phyloP scores from a whole-genome alignment of 2,888 invertebrate species.

The Sarcophaga variegata region DNA sequence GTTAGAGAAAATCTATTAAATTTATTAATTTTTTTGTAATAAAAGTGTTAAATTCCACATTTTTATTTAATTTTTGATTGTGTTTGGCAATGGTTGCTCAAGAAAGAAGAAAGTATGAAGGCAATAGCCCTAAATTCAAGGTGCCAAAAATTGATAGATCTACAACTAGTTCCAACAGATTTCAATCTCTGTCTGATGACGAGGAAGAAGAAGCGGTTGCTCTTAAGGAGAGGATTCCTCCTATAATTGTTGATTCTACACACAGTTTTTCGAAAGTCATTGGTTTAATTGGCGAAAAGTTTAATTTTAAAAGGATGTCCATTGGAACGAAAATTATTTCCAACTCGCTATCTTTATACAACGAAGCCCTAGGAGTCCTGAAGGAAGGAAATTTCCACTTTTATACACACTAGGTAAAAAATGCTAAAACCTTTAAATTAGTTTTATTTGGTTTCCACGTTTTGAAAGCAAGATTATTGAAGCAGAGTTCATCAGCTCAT shows the following conservation, averaged over 20 bases:
- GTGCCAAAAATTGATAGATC: too few species aligned
- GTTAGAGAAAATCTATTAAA: too few species aligned
- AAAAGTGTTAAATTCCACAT: too few species aligned
- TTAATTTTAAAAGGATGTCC: too few species aligned
- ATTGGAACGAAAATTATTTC: too few species aligned
- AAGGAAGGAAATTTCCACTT: background rate
- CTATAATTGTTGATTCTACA: slow-evolving; percentile 4
- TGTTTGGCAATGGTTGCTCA: slow-evolving; percentile 17
- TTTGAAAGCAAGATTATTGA: background rate
- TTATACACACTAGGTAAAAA: background rate
- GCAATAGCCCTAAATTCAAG: too few species aligned
- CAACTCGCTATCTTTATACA: background rate
- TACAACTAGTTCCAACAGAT: background rate
- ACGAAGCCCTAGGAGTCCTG: background rate
- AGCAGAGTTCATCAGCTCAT: background rate
- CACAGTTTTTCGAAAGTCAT: slow-evolving; percentile 23
- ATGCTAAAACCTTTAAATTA: background rate
- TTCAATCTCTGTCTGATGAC: slow-evolving; percentile 9
- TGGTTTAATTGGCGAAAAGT: slow-evolving; percentile 8
- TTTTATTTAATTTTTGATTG: slow-evolving; percentile 8
- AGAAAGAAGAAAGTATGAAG: background rate
- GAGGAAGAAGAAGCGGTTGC: background rate
- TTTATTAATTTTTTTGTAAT: too few species aligned
- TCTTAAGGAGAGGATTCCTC: slow-evolving; percentile 10
- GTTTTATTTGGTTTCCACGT: background rate